These are phyloP conservation scores for Parasteatoda tepidariorum DNA, from an alignment of 1,140 invertebrate species.

Conservation along the genomic window DNA sequence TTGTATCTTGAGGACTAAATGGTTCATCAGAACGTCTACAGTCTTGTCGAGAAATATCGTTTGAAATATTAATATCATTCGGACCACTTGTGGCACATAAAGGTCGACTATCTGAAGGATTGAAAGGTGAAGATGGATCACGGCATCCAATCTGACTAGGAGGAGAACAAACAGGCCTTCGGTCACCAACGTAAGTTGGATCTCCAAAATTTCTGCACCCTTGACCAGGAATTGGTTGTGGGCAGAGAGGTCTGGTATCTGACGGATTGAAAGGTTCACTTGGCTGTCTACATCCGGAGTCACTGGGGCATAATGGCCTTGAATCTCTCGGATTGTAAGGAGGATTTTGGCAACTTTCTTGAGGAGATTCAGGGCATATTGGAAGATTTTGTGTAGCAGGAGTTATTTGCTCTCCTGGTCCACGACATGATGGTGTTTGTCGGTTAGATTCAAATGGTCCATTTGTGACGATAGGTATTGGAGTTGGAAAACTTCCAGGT, in stretches of 20 bases:
- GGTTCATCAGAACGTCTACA: constrained; percentile 4
- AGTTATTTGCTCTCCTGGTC: constrained; percentile 13
- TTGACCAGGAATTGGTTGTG: neutral
- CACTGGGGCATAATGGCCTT: constrained; percentile 25
- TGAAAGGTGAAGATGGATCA: constrained; percentile 37
- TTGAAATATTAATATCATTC: neutral
- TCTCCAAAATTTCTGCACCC: constrained; percentile 31
- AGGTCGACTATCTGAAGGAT: constrained; percentile 34
- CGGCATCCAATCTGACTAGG: constrained; percentile 7
- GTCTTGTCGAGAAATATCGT: neutral
- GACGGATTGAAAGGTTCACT: constrained; percentile 36
- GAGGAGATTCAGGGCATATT: neutral
- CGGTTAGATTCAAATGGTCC: constrained; percentile 38
- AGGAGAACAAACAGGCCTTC: constrained; percentile 32
- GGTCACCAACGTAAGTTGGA: constrained; percentile 47
- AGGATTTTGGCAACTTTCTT: constrained; percentile 15
- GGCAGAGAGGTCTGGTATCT: constrained; percentile 39
- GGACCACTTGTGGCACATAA: constrained; percentile 4
- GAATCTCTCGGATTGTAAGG: constrained; percentile 39
- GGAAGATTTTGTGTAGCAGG: constrained; percentile 23
- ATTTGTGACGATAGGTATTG: neutral
- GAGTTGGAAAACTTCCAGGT: constrained; percentile 4
- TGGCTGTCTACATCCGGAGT: neutral
- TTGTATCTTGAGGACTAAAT: constrained; percentile 3
- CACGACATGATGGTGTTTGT: constrained; percentile 19